Evolutionary conservation across 1,140 invertebrate genomes (phyloP), one percentile per base, ranked within the genome.

Genomic region (Macrobrachium rosenbergii): DNA sequence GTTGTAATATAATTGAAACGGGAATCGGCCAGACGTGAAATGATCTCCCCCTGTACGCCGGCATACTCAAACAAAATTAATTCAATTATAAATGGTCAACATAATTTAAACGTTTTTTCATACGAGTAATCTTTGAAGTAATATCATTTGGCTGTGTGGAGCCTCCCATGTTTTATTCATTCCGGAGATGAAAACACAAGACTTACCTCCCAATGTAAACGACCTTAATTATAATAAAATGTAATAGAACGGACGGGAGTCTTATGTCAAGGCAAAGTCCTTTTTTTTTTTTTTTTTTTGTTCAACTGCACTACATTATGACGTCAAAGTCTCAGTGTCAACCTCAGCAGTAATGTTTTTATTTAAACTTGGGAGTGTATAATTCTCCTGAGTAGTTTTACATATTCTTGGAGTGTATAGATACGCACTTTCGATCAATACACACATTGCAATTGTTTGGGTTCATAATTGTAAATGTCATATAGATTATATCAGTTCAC

Each of bases 61-160:
- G 84, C 81, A 81, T 87, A 87, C 73, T 87, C 84, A 87, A 87
- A 87, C 78, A 87, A 87, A 87, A 87, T 87, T 87, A 87, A 87
- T 87, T 81, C 84, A 87, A 80, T 87, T 87, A 87, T 87, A 77
- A 87, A 87, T 79, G 84, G 84, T 87, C 84, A 87, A 87, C 84
- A 87, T 87, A 87, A 87, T 87, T 87, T 87, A 43, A 73, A 59
- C 78, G 75, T 87, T 87, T 52, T 87, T 87, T 87, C 84, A 80
- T 45, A 73, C 28, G 84, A 63, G 78, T 87, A 82, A 75, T 87
- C 81, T 79, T 81, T 87, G 84, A 62, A 86, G 83, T 62, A 80
- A 80, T 86, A 87, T 87, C 82, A 87, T 87, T 87, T 87, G 84
- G 78, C 45, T 80, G 23, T 63, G 45, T 63, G 73, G 64, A 58